Evolutionary conservation across 2,113 vertebrate species (phyloP).

Genomic region (Coptodon rendalli): DNA sequence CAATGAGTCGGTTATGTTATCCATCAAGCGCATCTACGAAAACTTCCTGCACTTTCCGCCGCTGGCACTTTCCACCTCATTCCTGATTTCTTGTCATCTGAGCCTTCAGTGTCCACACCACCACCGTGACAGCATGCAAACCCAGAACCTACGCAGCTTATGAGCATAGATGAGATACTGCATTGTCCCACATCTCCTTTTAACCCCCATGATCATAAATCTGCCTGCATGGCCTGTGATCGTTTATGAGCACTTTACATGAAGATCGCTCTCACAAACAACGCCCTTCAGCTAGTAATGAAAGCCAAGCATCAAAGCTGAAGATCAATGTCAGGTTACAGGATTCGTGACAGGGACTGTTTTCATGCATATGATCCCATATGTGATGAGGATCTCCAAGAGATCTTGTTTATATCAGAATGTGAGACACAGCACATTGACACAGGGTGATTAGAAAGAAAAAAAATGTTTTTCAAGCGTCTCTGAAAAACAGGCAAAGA

Average conservation of each 20-base stretch:
- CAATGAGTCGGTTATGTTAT: neutral
- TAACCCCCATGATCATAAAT: conserved; percentile 52
- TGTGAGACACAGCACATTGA: neutral
- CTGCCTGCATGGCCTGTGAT: conserved; percentile 47
- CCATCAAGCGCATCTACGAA: neutral
- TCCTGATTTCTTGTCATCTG: neutral
- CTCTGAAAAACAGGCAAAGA: neutral
- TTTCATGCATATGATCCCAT: conserved; percentile 1
- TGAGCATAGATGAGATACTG: conserved; percentile 33
- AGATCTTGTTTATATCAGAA: neutral
- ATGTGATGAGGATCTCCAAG: neutral
- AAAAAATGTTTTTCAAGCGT: neutral
- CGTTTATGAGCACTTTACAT: conserved; percentile 67
- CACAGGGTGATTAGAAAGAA: neutral
- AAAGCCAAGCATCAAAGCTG: conserved; percentile 54
- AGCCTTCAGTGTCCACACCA: neutral
- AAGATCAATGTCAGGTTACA: conserved; percentile 47
- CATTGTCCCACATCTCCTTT: conserved; percentile 53
- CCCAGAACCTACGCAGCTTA: conserved; percentile 13
- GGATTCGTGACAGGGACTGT: conserved; percentile 9
- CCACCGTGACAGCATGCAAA: neutral
- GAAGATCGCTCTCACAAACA: conserved; percentile 65
- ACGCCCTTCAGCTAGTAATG: conserved; percentile 62
- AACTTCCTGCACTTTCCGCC: neutral
- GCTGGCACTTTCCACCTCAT: neutral